Percentiles rank a stretch among this genome's conserved stretches.
Conservation (phyloP, 1,140 invertebrate species). For the Drosophila athabasca region DNA sequence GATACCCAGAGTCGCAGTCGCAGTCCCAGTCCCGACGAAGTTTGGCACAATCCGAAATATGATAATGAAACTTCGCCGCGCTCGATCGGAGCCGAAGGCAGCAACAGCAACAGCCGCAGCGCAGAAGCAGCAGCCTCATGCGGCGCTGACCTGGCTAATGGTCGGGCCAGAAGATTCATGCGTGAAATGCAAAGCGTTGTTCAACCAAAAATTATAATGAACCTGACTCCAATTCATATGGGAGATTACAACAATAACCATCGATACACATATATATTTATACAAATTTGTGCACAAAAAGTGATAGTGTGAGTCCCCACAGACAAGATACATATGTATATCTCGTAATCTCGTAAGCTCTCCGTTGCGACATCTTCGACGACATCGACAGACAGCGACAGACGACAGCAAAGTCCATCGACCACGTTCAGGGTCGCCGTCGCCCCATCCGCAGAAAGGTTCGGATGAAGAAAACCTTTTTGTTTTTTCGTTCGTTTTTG, state of each 20-base stretch:
- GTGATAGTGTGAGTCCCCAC: constrained; percentile 72
- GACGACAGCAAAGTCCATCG: constrained; percentile 62
- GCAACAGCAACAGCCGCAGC: constrained; percentile 3
- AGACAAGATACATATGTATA: constrained; percentile 41
- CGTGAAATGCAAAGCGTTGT: constrained; percentile 79
- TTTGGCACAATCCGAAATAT: constrained; percentile 59
- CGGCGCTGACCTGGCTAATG: constrained; percentile 64
- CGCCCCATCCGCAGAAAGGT: constrained; percentile 42
- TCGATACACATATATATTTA: background rate
- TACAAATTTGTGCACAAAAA: constrained; percentile 43
- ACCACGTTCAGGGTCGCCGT: constrained; percentile 80
- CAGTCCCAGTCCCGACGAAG: constrained; percentile 15
- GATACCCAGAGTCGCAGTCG: background rate
- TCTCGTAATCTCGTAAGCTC: constrained; percentile 53
- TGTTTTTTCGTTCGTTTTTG: no score
- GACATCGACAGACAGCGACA: background rate
- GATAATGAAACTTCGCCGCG: constrained; percentile 76
- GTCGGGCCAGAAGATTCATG: constrained; percentile 60
- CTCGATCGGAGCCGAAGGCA: constrained; percentile 67
- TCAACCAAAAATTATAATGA: constrained; percentile 69
- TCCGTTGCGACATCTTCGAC: constrained; percentile 28
- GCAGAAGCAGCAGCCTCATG: constrained; percentile 41
- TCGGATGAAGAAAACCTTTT: constrained; percentile 57
- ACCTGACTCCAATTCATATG: constrained; percentile 57
- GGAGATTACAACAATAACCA: constrained; percentile 40